Conservation (phyloP, 2,113 vertebrate genomes). For the Rhinoderma darwinii region DNA sequence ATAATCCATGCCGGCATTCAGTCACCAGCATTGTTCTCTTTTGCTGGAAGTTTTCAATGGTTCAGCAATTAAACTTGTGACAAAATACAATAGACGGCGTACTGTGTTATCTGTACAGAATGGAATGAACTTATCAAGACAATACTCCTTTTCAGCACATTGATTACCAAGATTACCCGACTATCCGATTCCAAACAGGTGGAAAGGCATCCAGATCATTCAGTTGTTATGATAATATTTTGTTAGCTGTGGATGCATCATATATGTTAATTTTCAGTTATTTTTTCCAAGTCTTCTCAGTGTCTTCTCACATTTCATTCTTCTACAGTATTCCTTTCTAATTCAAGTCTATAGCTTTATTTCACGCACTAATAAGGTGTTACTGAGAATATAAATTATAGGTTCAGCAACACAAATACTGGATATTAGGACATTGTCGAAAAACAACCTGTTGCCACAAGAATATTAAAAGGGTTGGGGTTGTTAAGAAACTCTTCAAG, state of each 20-base stretch:
- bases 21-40: slow-evolving; percentile 40
- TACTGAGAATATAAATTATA: background rate
- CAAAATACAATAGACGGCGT: slow-evolving; percentile 46
- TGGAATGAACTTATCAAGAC: slow-evolving; percentile 53
- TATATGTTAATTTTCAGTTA: background rate
- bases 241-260: background rate
- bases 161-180: slow-evolving; percentile 55
- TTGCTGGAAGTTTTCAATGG: slow-evolving; percentile 50
- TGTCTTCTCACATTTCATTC: background rate
- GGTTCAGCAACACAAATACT: too few species aligned
- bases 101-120: slow-evolving; percentile 54
- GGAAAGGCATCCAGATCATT: slow-evolving; percentile 44
- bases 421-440: too few species aligned
- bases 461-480: too few species aligned
- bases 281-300: background rate
- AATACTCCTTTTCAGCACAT: slow-evolving; percentile 56
- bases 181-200: slow-evolving; percentile 44
- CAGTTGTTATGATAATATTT: slow-evolving; percentile 31
- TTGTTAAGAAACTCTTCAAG: too few species aligned
- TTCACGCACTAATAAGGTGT: background rate
- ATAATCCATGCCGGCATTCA: slow-evolving; percentile 38
- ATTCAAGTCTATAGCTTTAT: background rate
- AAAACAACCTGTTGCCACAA: too few species aligned
- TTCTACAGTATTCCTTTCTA: background rate
- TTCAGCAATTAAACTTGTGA: slow-evolving; percentile 57